These are phyloP conservation scores for Tachina fera DNA, from an alignment of 2,888 invertebrate genomes.

Conservation along the genomic window DNA sequence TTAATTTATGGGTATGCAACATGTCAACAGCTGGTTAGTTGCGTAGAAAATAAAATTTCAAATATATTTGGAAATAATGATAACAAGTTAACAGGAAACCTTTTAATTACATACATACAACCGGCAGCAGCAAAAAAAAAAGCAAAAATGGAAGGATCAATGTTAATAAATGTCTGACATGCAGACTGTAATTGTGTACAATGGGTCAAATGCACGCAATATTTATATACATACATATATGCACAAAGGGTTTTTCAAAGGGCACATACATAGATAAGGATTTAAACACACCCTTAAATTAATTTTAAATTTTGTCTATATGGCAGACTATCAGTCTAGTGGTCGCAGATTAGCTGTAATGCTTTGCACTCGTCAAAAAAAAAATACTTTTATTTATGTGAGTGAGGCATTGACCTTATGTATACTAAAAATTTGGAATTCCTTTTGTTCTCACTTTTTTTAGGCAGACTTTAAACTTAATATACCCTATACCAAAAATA, in stretches of 20 bases:
- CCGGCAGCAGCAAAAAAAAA: neutral
- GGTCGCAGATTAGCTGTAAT: neutral
- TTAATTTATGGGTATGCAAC: slow-evolving; percentile 57
- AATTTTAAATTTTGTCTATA: neutral
- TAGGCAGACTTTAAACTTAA: too few species aligned
- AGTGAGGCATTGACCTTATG: too few species aligned
- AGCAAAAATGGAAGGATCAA: neutral
- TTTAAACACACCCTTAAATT: neutral
- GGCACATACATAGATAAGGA: neutral
- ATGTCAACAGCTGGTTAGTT: slow-evolving; percentile 59
- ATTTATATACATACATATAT: neutral
- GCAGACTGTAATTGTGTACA: neutral
- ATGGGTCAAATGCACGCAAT: neutral
- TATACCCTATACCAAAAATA: too few species aligned
- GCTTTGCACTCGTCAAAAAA: too few species aligned
- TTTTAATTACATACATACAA: slow-evolving; percentile 19
- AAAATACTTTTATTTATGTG: too few species aligned
- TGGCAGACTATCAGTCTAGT: neutral
- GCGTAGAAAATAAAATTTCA: slow-evolving; percentile 31
- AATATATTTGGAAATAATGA: slow-evolving; percentile 41
- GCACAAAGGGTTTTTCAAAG: neutral
- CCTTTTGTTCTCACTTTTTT: too few species aligned
- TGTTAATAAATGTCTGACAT: slow-evolving; percentile 46
- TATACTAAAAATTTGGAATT: too few species aligned
- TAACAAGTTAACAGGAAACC: slow-evolving; percentile 48